Base-by-base conservation (phyloP, 2,113 vertebrate species). In the Lepisosteus osseus region DNA sequence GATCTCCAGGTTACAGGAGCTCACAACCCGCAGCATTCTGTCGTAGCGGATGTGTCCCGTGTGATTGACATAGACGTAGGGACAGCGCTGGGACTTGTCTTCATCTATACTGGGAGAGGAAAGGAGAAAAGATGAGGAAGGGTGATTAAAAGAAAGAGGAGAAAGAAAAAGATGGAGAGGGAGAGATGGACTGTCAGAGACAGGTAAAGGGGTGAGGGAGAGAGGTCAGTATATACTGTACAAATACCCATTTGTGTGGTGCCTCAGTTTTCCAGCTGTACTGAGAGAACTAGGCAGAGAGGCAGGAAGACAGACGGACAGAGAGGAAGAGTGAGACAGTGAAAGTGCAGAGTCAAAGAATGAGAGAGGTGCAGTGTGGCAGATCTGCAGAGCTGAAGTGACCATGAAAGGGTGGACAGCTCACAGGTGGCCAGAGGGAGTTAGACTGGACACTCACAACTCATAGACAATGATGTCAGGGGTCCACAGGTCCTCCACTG, bases 391-490 rank as follows among this genome's bases (percentile, higher is more conserved):
- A 29, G 29, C 29, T 29, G 29, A 29, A 29, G 29, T 29, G 29
- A 29, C 29, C 29, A 29, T 6, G 12, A 54, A 61, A 12, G 65
- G 12, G 12, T 0, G 15, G 13, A 47, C 11, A 42, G 7, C 43
- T 51, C 54, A 11, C 15, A 7, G 5, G n/a, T 47, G 13, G n/a
- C 9, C 4, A 14, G 8, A 7, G 12, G 9, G 45, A n/a, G 15
- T 14, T 12, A 40, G 15, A 14, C 11, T 4, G 0, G 51, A 9
- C 41, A 86, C 86, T 78, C 76, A 93, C 88, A 90, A 93, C 72
- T 95, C 93, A 73, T 90, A 75, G 8, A 94, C 81, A n/a, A 93
- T 91, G 81, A 91, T 93, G 74, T 94, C 92, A 5, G 92, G 92
- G 65, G 84, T 83, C 92, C 93, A 95, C 54, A 93, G 89, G 9